Evolutionary conservation across 2,113 vertebrate species (phyloP).

Genomic region (Pontoporia blainvillei): DNA sequence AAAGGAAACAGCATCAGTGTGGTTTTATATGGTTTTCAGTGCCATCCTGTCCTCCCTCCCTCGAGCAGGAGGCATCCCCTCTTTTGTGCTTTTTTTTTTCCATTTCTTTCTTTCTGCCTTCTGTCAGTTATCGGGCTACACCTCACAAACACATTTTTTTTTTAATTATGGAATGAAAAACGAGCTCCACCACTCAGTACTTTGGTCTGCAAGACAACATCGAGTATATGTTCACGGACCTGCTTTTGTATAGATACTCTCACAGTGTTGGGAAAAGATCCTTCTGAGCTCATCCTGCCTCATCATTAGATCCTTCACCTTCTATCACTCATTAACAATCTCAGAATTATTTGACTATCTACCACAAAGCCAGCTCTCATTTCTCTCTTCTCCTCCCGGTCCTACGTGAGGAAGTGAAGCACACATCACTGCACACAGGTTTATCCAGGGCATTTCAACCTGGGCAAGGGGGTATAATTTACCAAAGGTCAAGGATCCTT

Average conservation of each 20-base stretch:
- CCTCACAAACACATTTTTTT: background rate
- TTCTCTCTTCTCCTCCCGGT: constrained; percentile 47
- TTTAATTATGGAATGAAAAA: background rate
- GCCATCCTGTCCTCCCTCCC: background rate
- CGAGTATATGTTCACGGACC: background rate
- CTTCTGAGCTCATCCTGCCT: background rate
- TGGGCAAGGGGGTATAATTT: background rate
- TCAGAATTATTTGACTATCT: constrained; percentile 56
- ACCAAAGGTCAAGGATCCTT: constrained; percentile 53
- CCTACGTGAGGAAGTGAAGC: constrained; percentile 38
- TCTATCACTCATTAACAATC: constrained; percentile 45
- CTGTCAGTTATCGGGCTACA: background rate
- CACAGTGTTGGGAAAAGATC: background rate
- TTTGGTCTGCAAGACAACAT: background rate
- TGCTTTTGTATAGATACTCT: background rate
- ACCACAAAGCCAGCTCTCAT: constrained; percentile 30
- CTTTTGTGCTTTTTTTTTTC: background rate
- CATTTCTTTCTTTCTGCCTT: constrained; percentile 1
- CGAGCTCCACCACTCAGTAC: background rate
- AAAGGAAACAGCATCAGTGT: constrained; percentile 21
- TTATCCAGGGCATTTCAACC: constrained; percentile 22
- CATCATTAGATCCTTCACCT: background rate
- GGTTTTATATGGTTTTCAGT: constrained; percentile 27
- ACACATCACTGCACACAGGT: background rate
- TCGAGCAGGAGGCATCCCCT: background rate